Conservation (phyloP, 2,113 vertebrate genomes). For the Mustelus asterias region DNA sequence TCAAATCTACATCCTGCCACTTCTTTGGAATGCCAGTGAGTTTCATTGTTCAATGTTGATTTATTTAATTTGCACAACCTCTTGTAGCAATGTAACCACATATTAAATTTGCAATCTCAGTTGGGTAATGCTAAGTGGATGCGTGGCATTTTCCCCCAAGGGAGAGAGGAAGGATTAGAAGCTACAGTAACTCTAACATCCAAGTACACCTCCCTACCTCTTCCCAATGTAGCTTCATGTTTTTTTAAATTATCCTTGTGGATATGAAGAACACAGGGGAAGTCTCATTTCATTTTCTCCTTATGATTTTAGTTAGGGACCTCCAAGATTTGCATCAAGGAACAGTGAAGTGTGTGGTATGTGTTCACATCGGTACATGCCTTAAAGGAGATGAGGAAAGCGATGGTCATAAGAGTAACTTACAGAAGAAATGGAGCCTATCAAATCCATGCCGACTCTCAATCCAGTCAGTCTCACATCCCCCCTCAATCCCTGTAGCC, state of each 20-base stretch:
- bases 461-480: neutral
- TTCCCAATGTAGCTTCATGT: neutral
- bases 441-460: too few species aligned
- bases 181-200: neutral
- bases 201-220: neutral
- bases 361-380: neutral
- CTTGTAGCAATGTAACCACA: neutral
- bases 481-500: neutral
- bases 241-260: neutral
- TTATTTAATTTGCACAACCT: neutral
- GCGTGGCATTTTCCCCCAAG: neutral
- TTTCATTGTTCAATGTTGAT: neutral
- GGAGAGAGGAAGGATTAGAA: neutral
- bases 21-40: neutral
- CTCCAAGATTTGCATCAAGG: neutral
- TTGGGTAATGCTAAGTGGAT: neutral
- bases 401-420: neutral
- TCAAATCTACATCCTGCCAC: too few species aligned
- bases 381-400: neutral
- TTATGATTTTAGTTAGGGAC: neutral
- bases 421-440: neutral
- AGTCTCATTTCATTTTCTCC: neutral
- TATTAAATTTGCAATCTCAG: neutral
- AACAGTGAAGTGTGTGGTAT: neutral
- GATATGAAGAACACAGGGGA: neutral